phyloP scores from a whole-genome alignment of 2,113 vertebrate species.

The Elgaria multicarinata region DNA sequence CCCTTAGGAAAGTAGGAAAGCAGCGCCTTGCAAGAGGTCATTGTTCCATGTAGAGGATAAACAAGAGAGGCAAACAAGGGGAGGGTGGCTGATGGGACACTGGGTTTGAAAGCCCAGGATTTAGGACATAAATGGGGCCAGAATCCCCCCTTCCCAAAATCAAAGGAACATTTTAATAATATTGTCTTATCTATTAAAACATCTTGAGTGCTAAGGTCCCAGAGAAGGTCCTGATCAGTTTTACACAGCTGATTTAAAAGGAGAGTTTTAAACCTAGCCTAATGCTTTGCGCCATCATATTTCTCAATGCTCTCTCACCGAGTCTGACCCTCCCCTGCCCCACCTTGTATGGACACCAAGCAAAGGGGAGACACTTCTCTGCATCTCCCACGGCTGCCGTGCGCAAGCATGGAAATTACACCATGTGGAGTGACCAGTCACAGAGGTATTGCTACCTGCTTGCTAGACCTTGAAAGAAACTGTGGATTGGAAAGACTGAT shows the following conservation, averaged over 20 bases:
- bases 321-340: not conserved
- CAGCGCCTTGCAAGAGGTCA: conserved; percentile 75
- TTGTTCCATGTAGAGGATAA: conserved; percentile 70
- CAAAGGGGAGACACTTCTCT: not conserved
- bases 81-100: conserved; percentile 43
- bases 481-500: not conserved
- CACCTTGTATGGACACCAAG: not conserved
- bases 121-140: conserved; percentile 23
- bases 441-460: not conserved
- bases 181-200: not conserved
- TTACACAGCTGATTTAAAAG: not conserved
- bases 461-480: no score
- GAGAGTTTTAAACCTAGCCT: not conserved
- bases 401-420: not conserved
- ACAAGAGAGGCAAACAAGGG: conserved; percentile 50
- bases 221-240: not conserved
- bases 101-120: conserved; percentile 35
- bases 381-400: not conserved
- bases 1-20: conserved; percentile 76
- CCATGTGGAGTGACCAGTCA: not conserved
- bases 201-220: not conserved
- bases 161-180: conserved; percentile 1
- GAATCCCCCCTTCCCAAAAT: not conserved
- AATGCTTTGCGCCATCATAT: not conserved
- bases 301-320: not conserved